phyloP scores from a whole-genome alignment of 2,113 vertebrate species.

The Sturnira hondurensis region DNA sequence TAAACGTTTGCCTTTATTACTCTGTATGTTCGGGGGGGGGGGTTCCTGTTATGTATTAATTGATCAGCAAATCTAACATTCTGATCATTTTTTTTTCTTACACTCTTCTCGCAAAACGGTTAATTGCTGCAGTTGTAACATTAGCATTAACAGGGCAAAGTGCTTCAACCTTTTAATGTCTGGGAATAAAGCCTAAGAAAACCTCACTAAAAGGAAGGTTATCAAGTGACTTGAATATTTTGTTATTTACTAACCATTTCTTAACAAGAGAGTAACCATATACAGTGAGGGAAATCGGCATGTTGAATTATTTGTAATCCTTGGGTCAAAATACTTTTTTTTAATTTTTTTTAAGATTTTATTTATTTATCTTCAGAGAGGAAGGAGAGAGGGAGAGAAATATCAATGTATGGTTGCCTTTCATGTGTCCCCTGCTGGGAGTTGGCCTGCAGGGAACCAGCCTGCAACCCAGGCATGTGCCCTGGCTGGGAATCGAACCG shows the following conservation, averaged over 20 bases:
- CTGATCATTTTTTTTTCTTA: not conserved
- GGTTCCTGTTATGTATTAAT: not conserved
- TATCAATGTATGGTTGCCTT: too few species aligned
- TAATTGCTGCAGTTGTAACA: not conserved
- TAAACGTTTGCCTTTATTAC: not conserved
- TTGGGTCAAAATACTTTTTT: not conserved
- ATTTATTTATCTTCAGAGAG: too few species aligned
- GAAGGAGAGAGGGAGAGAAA: too few species aligned
- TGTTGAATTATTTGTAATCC: not conserved
- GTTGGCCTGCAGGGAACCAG: too few species aligned
- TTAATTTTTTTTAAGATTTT: too few species aligned
- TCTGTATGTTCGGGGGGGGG: not conserved
- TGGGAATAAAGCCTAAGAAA: not conserved
- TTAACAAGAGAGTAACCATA: not conserved
- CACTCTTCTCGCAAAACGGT: not conserved
- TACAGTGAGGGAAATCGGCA: not conserved
- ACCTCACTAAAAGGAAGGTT: not conserved
- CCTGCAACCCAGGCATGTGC: too few species aligned
- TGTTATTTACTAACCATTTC: not conserved
- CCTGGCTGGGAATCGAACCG: too few species aligned
- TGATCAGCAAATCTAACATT: not conserved
- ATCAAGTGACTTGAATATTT: not conserved
- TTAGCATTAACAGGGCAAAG: not conserved
- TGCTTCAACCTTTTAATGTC: not conserved
- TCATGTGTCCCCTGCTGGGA: too few species aligned